Base-by-base conservation (phyloP, 2,113 vertebrate species). In the Anoplopoma fimbria region DNA sequence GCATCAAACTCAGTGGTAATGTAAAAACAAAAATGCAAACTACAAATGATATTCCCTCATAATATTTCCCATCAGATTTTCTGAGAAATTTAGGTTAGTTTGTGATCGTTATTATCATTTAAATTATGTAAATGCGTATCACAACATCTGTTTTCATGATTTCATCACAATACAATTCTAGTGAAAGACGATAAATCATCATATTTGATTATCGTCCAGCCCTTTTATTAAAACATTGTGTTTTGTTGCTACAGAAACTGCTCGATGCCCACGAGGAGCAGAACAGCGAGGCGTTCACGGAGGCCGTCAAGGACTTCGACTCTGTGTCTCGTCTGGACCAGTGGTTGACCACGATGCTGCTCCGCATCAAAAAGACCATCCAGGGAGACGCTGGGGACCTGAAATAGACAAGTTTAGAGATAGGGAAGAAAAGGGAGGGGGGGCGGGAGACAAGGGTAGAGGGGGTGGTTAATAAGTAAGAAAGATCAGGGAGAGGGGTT, bases 181-280 rank as follows among this genome's bases (percentile, higher is more conserved):
- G 6, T 40, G 38, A 40, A 40, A 12, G 38, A 12, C 45, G 45
- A 0, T 47, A 6, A 47, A 6, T 47, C 42, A 17, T 17, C 42
- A 15, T 9, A 21, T 49, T 21, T 1, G 21, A 49, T 49, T 12
- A 12, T 9, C 38, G 38, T 10, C 36, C 8, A 38, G 36, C 36
- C 0, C 36, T 38, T 38, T 38, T 9, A 9, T 8, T 38, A 2
- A 10, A 38, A 15, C 8, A 6, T 51, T n/a, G 23, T 25, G 6
- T n/a, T n/a, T n/a, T 68, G 7, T 82, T 34, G 40, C n/a, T 47
- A 58, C 90, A 99, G 98, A 99, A 99, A 97, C 95, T 99, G 55
- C 92, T 99, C 83, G 98, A 99, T 73, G 97, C 98, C 73, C 97
- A 99, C 0, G 98, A 99, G 93, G 98, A 99, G 94, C 98, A 99